A percentile compares a stretch with the other conserved stretches of the same genome.
phyloP scores from a whole-genome alignment of 2,888 invertebrate species.

The Chromoteleia sp. region DNA sequence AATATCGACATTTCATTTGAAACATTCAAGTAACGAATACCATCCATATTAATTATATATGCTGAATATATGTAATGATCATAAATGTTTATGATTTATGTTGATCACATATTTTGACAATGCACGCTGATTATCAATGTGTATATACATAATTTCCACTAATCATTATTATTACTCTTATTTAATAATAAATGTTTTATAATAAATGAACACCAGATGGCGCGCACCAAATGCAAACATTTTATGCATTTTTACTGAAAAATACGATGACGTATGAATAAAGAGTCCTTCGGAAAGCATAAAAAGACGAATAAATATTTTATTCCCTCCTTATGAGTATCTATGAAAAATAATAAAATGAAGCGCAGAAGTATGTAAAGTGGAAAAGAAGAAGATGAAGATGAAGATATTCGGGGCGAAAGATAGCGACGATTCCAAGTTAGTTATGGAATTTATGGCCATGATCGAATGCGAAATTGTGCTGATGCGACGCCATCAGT shows the following conservation, averaged over 20 bases:
- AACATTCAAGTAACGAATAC: too few species aligned
- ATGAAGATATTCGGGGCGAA: conserved; percentile 33
- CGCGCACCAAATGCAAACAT: background rate
- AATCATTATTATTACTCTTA: too few species aligned
- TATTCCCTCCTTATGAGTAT: conserved; percentile 16
- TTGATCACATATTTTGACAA: too few species aligned
- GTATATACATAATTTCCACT: too few species aligned
- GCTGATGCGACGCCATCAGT: conserved; percentile 62
- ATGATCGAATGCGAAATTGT: conserved; percentile 61
- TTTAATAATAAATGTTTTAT: too few species aligned
- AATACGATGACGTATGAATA: conserved; percentile 22
- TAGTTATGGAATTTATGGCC: conserved; percentile 33
- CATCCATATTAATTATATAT: too few species aligned
- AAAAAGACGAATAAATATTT: conserved; percentile 58
- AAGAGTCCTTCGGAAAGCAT: conserved; percentile 10
- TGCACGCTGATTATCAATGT: too few species aligned
- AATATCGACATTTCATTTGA: too few species aligned
- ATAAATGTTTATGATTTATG: too few species aligned
- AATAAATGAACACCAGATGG: conserved; percentile 14
- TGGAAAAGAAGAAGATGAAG: conserved; percentile 35
- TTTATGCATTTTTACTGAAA: conserved; percentile 23
- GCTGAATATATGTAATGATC: too few species aligned
- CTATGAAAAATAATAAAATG: conserved; percentile 39
- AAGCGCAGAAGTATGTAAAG: conserved; percentile 24
- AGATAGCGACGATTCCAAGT: conserved; percentile 13